phyloP scores from a whole-genome alignment of 2,888 invertebrate genomes.

The Smittia aterrima region DNA sequence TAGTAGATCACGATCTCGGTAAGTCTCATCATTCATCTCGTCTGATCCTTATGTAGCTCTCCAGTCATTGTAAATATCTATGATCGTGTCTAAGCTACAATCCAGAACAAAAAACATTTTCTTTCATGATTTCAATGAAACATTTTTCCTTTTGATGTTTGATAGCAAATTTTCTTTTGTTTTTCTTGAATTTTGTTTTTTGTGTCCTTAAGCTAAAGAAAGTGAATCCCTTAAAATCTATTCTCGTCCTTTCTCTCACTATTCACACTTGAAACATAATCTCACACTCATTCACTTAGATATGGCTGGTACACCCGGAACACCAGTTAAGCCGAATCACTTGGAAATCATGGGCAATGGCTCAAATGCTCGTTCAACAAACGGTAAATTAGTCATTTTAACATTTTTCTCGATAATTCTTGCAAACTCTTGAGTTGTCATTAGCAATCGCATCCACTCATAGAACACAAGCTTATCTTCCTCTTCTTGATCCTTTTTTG shows the following conservation, averaged over 20 bases:
- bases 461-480: not conserved
- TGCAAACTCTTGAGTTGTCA: too few species aligned
- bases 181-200: not conserved
- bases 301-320: constrained; percentile 31
- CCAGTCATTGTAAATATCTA: not conserved
- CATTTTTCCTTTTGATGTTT: not conserved
- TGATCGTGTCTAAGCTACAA: not conserved
- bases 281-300: constrained; percentile 17
- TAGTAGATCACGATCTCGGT: constrained; percentile 63
- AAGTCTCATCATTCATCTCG: not conserved
- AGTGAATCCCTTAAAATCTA: not conserved
- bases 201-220: not conserved
- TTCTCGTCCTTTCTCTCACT: not conserved
- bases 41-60: too few species aligned
- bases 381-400: constrained; percentile 30
- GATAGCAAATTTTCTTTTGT: not conserved
- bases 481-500: too few species aligned
- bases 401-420: not conserved
- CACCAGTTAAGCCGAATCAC: constrained; percentile 38
- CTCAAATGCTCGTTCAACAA: constrained; percentile 34
- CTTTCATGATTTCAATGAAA: not conserved
- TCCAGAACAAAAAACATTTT: not conserved
- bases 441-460: not conserved
- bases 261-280: not conserved
- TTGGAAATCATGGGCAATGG: constrained; percentile 42